Evolutionary conservation across 2,888 invertebrate genomes (phyloP).

Genomic region (Leucoma salicis): DNA sequence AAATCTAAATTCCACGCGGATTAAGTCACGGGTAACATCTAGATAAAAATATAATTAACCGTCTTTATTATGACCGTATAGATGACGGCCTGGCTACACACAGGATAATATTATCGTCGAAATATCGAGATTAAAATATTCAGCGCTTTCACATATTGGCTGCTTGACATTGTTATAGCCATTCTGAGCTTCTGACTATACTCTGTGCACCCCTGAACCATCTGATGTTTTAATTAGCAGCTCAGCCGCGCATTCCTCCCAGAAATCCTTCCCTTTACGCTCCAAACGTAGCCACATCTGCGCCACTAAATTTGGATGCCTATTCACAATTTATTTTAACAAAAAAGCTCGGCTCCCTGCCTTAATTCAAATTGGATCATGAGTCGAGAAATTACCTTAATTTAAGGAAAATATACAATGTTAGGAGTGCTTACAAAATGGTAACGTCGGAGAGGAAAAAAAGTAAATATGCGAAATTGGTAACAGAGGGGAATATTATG

Average conservation of each 20-base stretch:
- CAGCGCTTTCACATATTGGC: not conserved
- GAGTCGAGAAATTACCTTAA: conserved; percentile 41
- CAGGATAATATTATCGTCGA: no score
- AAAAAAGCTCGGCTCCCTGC: conserved; percentile 24
- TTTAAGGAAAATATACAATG: conserved; percentile 38
- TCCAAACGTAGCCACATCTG: conserved; percentile 10
- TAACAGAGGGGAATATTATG: conserved; percentile 35
- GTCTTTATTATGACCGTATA: no score
- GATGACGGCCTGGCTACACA: no score
- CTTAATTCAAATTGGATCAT: conserved; percentile 43
- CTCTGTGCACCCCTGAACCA: not conserved
- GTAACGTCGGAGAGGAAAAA: conserved; percentile 10
- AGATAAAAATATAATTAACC: no score
- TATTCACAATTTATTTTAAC: conserved; percentile 25
- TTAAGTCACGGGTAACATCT: no score
- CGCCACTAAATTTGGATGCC: conserved; percentile 20
- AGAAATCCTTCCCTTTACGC: not conserved
- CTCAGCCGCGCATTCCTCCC: not conserved
- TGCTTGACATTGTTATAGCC: not conserved
- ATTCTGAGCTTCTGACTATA: not conserved
- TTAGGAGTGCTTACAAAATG: conserved; percentile 29
- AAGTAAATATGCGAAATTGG: conserved; percentile 34
- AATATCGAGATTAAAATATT: no score
- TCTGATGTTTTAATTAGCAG: not conserved
- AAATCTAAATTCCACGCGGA: no score